Evolutionary conservation across 2,888 invertebrate genomes (phyloP).

Genomic region (Miltochrista miniata): DNA sequence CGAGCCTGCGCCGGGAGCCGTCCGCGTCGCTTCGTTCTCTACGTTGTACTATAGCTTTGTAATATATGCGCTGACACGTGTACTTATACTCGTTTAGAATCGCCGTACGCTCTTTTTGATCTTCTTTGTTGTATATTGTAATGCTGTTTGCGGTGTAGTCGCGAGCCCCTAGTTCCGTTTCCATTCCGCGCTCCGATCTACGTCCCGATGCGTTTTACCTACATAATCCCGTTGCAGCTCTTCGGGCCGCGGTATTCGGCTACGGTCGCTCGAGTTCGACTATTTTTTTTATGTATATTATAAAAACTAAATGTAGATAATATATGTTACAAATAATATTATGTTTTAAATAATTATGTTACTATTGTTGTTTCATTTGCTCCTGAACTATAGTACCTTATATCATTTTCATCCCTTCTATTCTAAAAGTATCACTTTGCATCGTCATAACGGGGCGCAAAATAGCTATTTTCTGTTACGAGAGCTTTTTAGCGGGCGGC

Average conservation of each 20-base stretch:
- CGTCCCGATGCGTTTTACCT: background rate
- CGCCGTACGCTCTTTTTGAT: constrained; percentile 24
- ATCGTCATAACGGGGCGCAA: too few relatives aligned
- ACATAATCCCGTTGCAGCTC: background rate
- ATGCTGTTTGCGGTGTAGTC: background rate
- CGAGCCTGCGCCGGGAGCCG: background rate
- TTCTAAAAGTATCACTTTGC: too few relatives aligned
- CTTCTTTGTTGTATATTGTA: constrained; percentile 3
- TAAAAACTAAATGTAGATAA: constrained; percentile 25
- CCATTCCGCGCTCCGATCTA: too few relatives aligned
- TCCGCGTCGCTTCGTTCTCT: background rate
- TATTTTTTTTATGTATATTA: constrained; percentile 14
- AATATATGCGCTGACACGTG: constrained; percentile 27
- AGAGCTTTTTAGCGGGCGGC: too few relatives aligned
- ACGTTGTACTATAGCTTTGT: constrained; percentile 29
- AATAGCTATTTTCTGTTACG: too few relatives aligned
- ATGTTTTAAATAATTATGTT: constrained; percentile 37
- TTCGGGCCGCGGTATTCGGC: background rate
- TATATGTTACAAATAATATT: constrained; percentile 1
- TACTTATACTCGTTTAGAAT: constrained; percentile 28
- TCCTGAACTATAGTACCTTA: too few relatives aligned
- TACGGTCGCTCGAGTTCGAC: constrained; percentile 9
- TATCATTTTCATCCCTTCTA: too few relatives aligned
- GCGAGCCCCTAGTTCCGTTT: background rate
- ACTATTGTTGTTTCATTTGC: constrained; percentile 20